Base-by-base conservation (phyloP, 2,113 vertebrate species). In the Mionectes macconnelli region DNA sequence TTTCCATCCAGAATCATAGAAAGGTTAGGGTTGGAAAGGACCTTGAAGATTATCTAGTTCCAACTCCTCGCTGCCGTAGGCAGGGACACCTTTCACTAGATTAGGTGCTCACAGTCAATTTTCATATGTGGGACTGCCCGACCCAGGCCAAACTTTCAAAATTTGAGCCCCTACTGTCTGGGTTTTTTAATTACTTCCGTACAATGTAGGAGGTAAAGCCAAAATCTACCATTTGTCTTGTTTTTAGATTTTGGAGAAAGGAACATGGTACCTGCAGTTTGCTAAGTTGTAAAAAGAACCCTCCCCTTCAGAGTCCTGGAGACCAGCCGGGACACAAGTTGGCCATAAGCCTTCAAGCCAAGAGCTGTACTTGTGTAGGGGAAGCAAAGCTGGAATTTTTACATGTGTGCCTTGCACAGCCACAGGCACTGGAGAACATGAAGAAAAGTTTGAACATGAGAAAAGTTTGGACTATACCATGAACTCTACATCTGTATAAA, bases 321-420 rank as follows among this genome's bases (percentile, higher is more conserved):
- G 11, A 49, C 15, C 0, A 2, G 10, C 17, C 30, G 33, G 44
- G 19, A 20, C n/a, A 39, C 0, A 2, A 15, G 5, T 9, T 3
- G 1, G 22, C 14, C 19, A 1, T 31, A 57, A 45, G 62, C 50
- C 60, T 68, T 69, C 18, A 78, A 24, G 12, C 14, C 19, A 42
- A 78, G 39, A 44, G 35, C 33, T 78, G 60, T n/a, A 10, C 14
- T 81, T 80, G 22, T 30, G n/a, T 14, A 10, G 14, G 33, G 47
- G 44, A 84, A 39, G 16, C 31, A 28, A 15, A 40, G 70, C 14
- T 42, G 55, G 40, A 63, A 24, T 75, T 37, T 44, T 35, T 49
- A 25, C 33, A 6, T 5, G 3, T 30, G 10, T 18, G 35, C 66
- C 30, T 87, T 1, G 0, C n/a, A 27, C 0, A 14, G 50, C n/a